Evolutionary conservation across 2,797 vertebrate species (phyloP), one percentile per base, ranked within the genome.

Genomic region (Menidia menidia): DNA sequence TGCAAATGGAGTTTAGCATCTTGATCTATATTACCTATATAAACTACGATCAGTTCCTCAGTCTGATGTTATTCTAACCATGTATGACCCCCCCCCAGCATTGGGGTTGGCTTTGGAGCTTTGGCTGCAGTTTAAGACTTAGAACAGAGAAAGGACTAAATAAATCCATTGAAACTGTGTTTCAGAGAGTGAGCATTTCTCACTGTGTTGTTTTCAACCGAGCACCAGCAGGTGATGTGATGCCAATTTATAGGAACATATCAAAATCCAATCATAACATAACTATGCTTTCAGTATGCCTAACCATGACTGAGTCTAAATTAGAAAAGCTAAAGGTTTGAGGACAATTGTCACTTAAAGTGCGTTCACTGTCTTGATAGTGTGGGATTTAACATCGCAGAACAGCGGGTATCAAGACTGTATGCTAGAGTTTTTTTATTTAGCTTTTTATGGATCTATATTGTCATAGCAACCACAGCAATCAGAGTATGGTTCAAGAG

Each of bases 381-480:
- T 19, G 9, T 48, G 4, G n/a, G 47, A 8, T 47, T 15, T 47
- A 47, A 39, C 10, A 10, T 39, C 35, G 10, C 35, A 39, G 35
- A 39, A 39, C 35, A 39, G 35, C 6, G 25, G 25, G 7, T 39
- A 39, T 39, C 6, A 7, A 10, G 2, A 39, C 4, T 39, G 2
- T 39, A 39, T 39, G 35, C 2, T 1, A 4, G 7, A 39, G 35
- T 39, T 39, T 39, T 54, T 7, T 66, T 25, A 18, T 19, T 44
- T 25, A 44, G 19, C 7, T 65, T 77, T 76, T 74, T 61, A 45
- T 12, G 0, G 41, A 71, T 42, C 30, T 8, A 51, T 35, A 80
- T 84, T 66, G 65, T 75, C 73, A 83, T 86, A 73, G 78, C 70
- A 82, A 86, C 77, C n/a, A 6, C 55, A 65, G 71, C 68, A 52